A percentile compares a stretch with the other conserved stretches of the same genome.
These are phyloP conservation scores for Nilaparvata lugens DNA, from an alignment of 1,140 invertebrate species.

Conservation along the genomic window DNA sequence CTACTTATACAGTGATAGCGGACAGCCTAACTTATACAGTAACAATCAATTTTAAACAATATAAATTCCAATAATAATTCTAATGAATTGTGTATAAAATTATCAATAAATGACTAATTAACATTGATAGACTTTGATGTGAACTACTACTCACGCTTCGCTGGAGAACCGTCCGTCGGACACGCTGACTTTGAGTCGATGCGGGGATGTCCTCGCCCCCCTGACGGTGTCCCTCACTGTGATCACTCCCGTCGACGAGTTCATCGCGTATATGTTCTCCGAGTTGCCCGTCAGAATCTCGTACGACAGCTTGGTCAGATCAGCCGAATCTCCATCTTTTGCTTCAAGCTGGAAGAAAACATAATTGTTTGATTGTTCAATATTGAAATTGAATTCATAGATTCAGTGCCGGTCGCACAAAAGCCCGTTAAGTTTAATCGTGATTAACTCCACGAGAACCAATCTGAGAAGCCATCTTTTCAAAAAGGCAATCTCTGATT, in stretches of 20 bases:
- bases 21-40: neutral
- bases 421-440: too few species aligned
- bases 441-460: too few species aligned
- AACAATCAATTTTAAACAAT: too few species aligned
- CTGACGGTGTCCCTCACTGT: constrained; percentile 47
- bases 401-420: too few species aligned
- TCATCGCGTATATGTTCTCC: constrained; percentile 66
- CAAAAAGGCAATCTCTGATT: too few species aligned
- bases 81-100: neutral
- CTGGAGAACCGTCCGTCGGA: constrained; percentile 46
- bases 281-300: constrained; percentile 76
- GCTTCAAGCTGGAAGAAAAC: constrained; percentile 47
- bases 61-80: constrained; percentile 2
- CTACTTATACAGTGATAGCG: too few species aligned
- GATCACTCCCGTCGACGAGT: constrained; percentile 61
- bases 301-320: constrained; percentile 45
- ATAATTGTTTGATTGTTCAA: constrained; percentile 1
- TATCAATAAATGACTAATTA: neutral
- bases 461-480: too few species aligned
- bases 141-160: constrained; percentile 34
- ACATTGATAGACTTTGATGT: neutral
- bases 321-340: constrained; percentile 59
- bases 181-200: constrained; percentile 60
- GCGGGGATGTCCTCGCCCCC: constrained; percentile 44
- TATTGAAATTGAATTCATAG: constrained; percentile 3